Evolutionary conservation across 2,113 vertebrate species (phyloP), one percentile per base, ranked within the genome.

Genomic region (Australoheros scitulus): DNA sequence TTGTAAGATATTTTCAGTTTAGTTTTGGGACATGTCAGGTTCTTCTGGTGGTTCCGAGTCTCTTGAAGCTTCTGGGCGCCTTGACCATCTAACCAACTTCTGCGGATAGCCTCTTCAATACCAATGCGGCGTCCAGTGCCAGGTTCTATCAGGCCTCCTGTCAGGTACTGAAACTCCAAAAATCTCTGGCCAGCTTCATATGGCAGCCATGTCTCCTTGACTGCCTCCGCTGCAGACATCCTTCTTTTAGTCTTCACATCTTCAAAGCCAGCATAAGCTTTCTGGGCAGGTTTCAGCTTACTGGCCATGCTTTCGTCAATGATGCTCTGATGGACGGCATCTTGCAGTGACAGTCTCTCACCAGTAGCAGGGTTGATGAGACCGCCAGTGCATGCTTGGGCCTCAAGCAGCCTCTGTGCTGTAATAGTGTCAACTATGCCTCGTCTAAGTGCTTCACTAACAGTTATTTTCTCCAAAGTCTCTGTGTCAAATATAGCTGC

Each of bases 1-100:
- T 97, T 99, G 92, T 99, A 99, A 38, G 98, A 98, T 89, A 99
- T 98, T 94, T 99, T 99, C 88, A 99, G 95, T 77, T 99, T 99
- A 76, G 99, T 99, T 94, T 99, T 99, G 59, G 99, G 99, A 83
- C 98, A 99, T 47, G 97, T 99, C 85, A 99, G 94, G 92, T 97
- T 97, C 87, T 98, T 99, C 84, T 93, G 93, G 58, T 98, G 96
- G 93, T 87, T 98, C 82, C 90, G 95, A 1, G 94, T 95, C 83
- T 99, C 97, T 83, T 99, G 98, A 83, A 99, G 94, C 91, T 98
- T 98, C 92, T 97, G 97, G 13, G 97, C 95, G 1, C 93, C 96
- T 0, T 95, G 94, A 59, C 97, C 98, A 0, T 98, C 97, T 5
- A 99, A 94, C 95, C 98, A 97, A 8, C 96, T 95, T 87, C 92